Evolutionary conservation across 1,140 invertebrate genomes (phyloP), one percentile per base, ranked within the genome.

Genomic region (Thaumatotibia leucotreta): DNA sequence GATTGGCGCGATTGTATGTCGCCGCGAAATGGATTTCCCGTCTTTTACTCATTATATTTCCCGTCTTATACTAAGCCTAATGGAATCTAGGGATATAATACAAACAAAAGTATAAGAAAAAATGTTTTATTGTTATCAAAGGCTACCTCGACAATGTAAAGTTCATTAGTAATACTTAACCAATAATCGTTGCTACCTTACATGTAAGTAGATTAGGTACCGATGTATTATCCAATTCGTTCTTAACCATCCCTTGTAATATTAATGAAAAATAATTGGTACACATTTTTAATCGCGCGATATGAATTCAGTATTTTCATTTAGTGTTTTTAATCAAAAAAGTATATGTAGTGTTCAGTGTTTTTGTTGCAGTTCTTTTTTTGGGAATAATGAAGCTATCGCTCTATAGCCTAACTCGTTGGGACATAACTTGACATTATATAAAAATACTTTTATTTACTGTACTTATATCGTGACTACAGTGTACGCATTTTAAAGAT

Each of bases 61-160:
- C n/a, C n/a, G n/a, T n/a, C n/a, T n/a, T n/a, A n/a, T n/a, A n/a
- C n/a, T n/a, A n/a, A n/a, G n/a, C n/a, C n/a, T n/a, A n/a, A n/a
- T n/a, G n/a, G n/a, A n/a, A n/a, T n/a, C 9, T 10, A 3, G 10
- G 32, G 32, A 10, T 63, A n/a, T 23, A 73, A 70, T 70, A 45
- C 65, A 73, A 67, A 70, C 39, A 45, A 49, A 10, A 9, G 8
- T 39, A 67, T 72, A 71, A 62, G 64, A 80, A 79, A 76, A 77
- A 75, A 70, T 70, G 68, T 73, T 80, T 78, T 77, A 77, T 79
- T 80, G 69, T 77, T 72, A 80, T 77, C 71, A 75, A 79, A 81
- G 64, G 69, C 68, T 79, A 81, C 75, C 67, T 72, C 64, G 69
- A 77, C 73, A 74, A 70, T 58, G 69, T 69, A 45, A 70, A 72